phyloP scores from a whole-genome alignment of 2,113 vertebrate species.

The Oreochromis spilurus region DNA sequence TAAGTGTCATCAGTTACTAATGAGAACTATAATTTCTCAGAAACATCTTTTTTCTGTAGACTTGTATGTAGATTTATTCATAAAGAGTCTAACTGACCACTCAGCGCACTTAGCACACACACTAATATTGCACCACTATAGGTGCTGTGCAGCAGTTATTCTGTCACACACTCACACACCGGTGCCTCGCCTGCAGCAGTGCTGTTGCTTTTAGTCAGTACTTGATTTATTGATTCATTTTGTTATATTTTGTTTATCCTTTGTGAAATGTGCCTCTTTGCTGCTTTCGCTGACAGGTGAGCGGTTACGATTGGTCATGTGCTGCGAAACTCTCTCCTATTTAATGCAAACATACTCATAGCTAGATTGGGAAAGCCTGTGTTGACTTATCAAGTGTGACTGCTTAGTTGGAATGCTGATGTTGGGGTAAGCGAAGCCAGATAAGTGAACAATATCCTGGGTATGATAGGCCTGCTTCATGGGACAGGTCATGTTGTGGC shows the following conservation, averaged over 20 bases:
- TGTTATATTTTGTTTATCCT: background rate
- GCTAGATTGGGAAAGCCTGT: background rate
- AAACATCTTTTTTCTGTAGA: background rate
- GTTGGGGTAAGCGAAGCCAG: background rate
- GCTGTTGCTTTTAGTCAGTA: background rate
- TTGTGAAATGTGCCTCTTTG: background rate
- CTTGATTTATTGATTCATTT: background rate
- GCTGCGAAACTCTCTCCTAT: accelerated
- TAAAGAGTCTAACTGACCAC: background rate
- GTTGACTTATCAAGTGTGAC: background rate
- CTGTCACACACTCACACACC: background rate
- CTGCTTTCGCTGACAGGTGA: background rate
- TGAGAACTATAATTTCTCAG: background rate
- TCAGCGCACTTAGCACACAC: background rate
- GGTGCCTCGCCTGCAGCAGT: background rate
- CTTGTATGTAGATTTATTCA: background rate
- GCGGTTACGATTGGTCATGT: background rate
- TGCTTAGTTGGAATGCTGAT: background rate
- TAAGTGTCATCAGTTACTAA: background rate
- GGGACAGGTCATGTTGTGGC: background rate
- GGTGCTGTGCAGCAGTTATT: background rate
- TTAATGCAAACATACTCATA: background rate
- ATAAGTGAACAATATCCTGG: background rate
- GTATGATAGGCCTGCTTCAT: background rate
- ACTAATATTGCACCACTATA: background rate